Percentiles rank a stretch among this genome's conserved stretches.
Evolutionary conservation across 2,113 vertebrate genomes (phyloP).

Genomic region (Oxyruncus cristatus): DNA sequence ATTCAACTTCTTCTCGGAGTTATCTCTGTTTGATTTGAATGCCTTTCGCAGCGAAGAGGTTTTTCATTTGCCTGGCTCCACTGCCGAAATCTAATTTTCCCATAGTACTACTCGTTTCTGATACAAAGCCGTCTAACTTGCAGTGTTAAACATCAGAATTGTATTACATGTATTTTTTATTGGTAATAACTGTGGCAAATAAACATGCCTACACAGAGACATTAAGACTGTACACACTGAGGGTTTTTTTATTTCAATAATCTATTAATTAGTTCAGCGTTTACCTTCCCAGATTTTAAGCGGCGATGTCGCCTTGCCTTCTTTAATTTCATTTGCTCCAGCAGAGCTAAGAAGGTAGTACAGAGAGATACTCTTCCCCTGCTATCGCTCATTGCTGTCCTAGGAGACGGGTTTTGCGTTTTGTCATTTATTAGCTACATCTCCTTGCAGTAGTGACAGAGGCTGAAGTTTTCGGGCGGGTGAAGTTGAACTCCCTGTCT

Average conservation of each 20-base stretch:
- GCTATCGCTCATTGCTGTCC: background rate
- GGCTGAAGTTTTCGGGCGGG: conserved; percentile 10
- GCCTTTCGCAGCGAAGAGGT: background rate
- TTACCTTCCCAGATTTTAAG: conserved; percentile 28
- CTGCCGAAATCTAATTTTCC: conserved; percentile 44
- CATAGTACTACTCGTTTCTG: conserved; percentile 45
- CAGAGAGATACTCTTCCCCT: background rate
- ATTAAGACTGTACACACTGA: conserved; percentile 14
- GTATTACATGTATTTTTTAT: conserved; percentile 60
- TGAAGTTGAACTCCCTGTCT: background rate
- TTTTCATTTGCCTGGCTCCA: conserved; percentile 6
- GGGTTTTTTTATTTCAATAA: conserved; percentile 5
- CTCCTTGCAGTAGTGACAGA: background rate
- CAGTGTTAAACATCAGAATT: conserved; percentile 45
- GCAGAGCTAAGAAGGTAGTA: background rate
- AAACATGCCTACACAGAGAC: conserved; percentile 55
- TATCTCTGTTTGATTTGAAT: background rate
- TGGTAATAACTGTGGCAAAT: conserved; percentile 67
- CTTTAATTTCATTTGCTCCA: background rate
- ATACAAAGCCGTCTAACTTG: conserved; percentile 65
- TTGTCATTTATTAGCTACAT: background rate
- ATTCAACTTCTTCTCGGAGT: background rate
- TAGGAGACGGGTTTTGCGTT: background rate
- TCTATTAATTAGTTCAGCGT: conserved; percentile 15
- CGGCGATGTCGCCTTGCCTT: background rate